These are phyloP conservation scores for Blastobasis adustella DNA, from an alignment of 2,888 invertebrate genomes.

Conservation along the genomic window DNA sequence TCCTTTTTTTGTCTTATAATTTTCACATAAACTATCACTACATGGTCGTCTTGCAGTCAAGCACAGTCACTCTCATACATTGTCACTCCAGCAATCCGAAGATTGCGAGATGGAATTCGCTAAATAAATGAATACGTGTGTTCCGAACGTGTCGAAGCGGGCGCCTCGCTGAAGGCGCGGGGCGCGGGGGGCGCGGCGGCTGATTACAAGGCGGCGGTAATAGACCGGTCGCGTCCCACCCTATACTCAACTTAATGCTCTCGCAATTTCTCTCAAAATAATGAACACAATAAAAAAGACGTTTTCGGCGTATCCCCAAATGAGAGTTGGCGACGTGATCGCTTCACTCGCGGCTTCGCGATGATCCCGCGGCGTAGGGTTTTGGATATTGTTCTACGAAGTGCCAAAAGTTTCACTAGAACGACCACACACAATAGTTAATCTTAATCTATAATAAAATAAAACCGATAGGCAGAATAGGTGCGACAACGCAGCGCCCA, in stretches of 20 bases:
- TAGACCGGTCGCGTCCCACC: constrained; percentile 62
- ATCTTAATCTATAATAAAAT: too few species aligned
- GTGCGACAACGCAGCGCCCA: too few species aligned
- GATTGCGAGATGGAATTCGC: constrained; percentile 34
- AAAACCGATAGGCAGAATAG: too few species aligned
- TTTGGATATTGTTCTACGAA: constrained; percentile 46
- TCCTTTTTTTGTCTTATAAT: too few species aligned
- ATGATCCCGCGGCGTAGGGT: constrained; percentile 33
- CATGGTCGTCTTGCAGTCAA: too few species aligned
- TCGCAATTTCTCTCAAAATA: constrained; percentile 73
- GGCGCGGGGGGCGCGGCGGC: constrained; percentile 41
- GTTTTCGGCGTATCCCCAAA: constrained; percentile 55
- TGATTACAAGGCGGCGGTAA: constrained; percentile 70
- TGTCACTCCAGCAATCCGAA: constrained; percentile 24
- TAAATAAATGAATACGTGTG: constrained; percentile 63
- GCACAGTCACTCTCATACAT: neutral
- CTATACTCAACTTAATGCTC: constrained; percentile 74
- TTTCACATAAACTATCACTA: too few species aligned
- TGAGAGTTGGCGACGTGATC: constrained; percentile 51
- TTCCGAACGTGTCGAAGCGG: constrained; percentile 15
- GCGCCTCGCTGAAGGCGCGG: constrained; percentile 34
- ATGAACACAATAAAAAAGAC: constrained; percentile 66
- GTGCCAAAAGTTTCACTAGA: constrained; percentile 21
- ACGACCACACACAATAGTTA: too few species aligned
- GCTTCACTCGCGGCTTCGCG: constrained; percentile 22